Percentiles rank a stretch among this genome's conserved stretches.
phyloP scores from a whole-genome alignment of 2,113 vertebrate species.

The Ctenodactylus gundi region DNA sequence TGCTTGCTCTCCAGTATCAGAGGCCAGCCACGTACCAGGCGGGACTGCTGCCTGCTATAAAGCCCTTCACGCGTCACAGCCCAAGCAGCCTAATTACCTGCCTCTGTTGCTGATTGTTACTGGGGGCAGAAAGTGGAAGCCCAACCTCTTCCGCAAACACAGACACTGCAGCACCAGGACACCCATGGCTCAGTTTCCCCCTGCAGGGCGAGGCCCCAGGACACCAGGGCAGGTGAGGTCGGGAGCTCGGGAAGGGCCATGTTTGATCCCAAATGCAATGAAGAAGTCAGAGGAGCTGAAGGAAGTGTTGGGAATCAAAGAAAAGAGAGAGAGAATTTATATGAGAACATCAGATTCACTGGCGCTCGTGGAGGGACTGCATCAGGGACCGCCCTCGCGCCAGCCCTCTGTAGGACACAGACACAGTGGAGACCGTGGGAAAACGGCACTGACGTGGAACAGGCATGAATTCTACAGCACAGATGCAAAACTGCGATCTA shows the following conservation, averaged over 20 bases:
- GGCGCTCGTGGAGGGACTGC: too few relatives aligned
- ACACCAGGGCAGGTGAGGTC: background rate
- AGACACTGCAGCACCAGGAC: background rate
- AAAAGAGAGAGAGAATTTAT: background rate
- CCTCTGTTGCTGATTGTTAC: background rate
- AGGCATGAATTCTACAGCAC: background rate
- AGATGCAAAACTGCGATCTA: conserved; percentile 46
- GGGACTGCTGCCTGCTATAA: background rate
- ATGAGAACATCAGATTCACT: conserved; percentile 53
- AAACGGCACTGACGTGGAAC: conserved; percentile 64
- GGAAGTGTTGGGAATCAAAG: background rate
- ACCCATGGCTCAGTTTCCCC: too few relatives aligned
- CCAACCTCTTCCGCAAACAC: background rate
- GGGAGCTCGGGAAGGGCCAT: background rate
- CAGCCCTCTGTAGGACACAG: too few relatives aligned
- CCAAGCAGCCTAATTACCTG: background rate
- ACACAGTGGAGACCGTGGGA: conserved; percentile 33
- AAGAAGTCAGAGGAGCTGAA: conserved; percentile 65
- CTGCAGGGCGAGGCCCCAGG: too few relatives aligned
- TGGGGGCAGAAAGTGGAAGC: background rate
- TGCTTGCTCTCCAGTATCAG: background rate
- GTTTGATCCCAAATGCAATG: background rate
- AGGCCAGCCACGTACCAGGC: background rate
- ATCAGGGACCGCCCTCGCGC: too few relatives aligned
- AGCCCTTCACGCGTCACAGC: too few relatives aligned